phyloP scores from a whole-genome alignment of 2,113 vertebrate species.

The Antennarius striatus region DNA sequence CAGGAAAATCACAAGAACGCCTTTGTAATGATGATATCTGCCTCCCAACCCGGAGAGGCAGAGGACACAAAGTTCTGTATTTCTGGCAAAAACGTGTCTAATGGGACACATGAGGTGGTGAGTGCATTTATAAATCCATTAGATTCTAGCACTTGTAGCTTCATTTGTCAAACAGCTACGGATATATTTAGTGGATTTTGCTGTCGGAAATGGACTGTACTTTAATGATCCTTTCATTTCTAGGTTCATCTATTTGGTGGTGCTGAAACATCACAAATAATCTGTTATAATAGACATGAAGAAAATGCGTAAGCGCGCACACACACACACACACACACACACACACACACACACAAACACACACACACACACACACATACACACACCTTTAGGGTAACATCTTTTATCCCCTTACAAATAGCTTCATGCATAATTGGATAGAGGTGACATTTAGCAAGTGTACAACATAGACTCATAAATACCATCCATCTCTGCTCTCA shows the following conservation, averaged over 20 bases:
- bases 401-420: conserved; percentile 38
- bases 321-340: not conserved
- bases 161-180: too few species aligned
- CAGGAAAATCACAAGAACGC: not conserved
- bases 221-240: too few species aligned
- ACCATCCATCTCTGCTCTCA: conserved; percentile 13
- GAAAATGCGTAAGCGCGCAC: not conserved
- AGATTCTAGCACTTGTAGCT: not conserved
- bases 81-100: not conserved
- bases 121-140: conserved; percentile 14
- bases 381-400: conserved; percentile 9
- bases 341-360: too few species aligned
- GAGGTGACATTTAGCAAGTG: conserved; percentile 64
- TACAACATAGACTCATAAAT: conserved; percentile 32
- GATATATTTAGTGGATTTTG: too few species aligned
- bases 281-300: not conserved
- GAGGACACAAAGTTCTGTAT: conserved; percentile 5
- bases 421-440: conserved; percentile 45
- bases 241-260: too few species aligned
- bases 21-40: conserved; percentile 30
- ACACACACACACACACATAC: not conserved
- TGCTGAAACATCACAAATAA: too few species aligned
- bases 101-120: not conserved
- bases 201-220: too few species aligned
- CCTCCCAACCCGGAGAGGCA: conserved; percentile 8